Evolutionary conservation across 2,888 invertebrate species (phyloP).

Genomic region (Hyles lineata): DNA sequence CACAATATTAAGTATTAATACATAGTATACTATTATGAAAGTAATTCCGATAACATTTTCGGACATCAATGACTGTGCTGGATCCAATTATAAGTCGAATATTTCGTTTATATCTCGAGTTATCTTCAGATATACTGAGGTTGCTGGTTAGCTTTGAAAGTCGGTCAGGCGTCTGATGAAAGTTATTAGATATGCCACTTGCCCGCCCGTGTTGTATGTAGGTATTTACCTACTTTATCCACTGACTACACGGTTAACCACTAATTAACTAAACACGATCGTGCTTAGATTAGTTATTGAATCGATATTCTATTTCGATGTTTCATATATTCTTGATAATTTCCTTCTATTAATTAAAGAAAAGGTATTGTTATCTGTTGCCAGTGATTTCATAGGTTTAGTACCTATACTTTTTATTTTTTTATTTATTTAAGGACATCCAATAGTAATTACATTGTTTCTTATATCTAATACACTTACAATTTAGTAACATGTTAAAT

Average conservation of each 20-base stretch:
- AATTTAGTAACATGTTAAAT: no score
- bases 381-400: no score
- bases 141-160: slow-evolving; percentile 1
- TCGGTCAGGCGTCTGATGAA: slow-evolving; percentile 13
- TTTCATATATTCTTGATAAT: background rate
- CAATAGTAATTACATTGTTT: no score
- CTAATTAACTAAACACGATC: slow-evolving; percentile 5
- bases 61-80: background rate
- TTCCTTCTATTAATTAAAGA: background rate
- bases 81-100: background rate
- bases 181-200: slow-evolving; percentile 18
- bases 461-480: no score
- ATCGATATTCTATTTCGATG: background rate
- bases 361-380: no score
- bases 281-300: slow-evolving; percentile 7
- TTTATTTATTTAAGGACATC: no score
- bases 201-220: slow-evolving; percentile 1
- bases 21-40: no score
- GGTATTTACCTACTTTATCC: slow-evolving; percentile 14
- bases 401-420: no score
- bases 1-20: no score
- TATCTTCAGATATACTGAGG: background rate
- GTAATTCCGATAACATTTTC: background rate
- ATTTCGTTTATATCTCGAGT: slow-evolving; percentile 7
- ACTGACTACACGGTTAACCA: slow-evolving; percentile 21